Percentiles rank a stretch among this genome's conserved stretches.
Conservation (phyloP, 2,113 vertebrate species). For the Cochlearius cochlearius region DNA sequence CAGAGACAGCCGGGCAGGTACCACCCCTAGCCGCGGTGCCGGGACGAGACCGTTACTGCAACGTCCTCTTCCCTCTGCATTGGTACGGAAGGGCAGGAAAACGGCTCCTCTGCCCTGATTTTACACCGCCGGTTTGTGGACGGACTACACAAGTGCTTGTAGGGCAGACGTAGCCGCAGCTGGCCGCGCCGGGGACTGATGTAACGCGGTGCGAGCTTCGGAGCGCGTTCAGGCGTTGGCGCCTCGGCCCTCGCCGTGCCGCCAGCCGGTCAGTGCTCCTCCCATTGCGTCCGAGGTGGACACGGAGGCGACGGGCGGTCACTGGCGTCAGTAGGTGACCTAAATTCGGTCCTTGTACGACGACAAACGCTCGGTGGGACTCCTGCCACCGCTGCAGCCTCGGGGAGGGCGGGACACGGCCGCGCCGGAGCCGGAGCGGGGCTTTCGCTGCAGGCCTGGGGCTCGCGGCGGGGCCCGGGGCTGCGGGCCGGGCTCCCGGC, state of each 20-base stretch:
- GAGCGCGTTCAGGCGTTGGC: fast-evolving
- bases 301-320: fast-evolving
- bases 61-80: neutral
- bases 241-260: fast-evolving
- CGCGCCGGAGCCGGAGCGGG: too few relatives aligned
- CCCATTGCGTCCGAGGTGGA: neutral
- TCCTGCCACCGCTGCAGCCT: neutral
- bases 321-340: neutral
- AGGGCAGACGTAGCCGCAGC: neutral
- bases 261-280: neutral
- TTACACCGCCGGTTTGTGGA: neutral
- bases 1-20: too few relatives aligned
- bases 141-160: neutral
- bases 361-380: too few relatives aligned
- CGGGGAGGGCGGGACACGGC: too few relatives aligned
- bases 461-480: too few relatives aligned
- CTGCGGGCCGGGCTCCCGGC: too few relatives aligned
- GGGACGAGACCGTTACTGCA: neutral
- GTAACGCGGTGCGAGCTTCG: neutral
- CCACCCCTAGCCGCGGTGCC: neutral
- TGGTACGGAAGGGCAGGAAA: neutral
- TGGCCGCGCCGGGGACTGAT: fast-evolving
- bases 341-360: fast-evolving
- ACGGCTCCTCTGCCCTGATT: neutral
- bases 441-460: too few relatives aligned